A percentile compares a stretch with the other conserved stretches of the same genome.
Conservation (phyloP, 2,113 vertebrate species). For the Actinemys pallida region DNA sequence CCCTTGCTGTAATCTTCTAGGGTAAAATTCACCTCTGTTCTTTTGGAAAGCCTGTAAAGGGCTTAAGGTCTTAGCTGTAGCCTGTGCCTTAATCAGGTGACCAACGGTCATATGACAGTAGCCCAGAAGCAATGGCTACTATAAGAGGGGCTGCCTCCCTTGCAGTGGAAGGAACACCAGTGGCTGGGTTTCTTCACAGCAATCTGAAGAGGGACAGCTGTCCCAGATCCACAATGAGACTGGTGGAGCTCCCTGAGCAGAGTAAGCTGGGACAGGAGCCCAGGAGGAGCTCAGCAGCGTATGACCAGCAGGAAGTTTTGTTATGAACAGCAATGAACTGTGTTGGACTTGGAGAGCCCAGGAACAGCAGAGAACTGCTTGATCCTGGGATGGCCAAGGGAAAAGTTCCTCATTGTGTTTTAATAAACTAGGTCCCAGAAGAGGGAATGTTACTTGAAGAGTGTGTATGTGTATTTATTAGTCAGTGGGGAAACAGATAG, state of each 20-base stretch:
- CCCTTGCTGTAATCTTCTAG: background rate
- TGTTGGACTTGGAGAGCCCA: background rate
- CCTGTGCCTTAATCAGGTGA: background rate
- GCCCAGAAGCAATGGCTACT: background rate
- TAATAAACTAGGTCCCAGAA: background rate
- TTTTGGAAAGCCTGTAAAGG: background rate
- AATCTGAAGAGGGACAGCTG: background rate
- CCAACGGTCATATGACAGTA: background rate
- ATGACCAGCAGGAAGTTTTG: background rate
- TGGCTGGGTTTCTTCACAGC: background rate
- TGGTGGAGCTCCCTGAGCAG: background rate
- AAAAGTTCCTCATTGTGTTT: background rate
- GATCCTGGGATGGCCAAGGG: background rate
- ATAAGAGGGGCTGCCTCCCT: background rate
- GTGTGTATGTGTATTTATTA: background rate
- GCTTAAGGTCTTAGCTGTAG: background rate
- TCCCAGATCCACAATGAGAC: background rate
- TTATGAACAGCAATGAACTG: background rate
- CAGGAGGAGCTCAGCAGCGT: background rate
- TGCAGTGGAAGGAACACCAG: background rate
- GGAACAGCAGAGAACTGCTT: background rate
- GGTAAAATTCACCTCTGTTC: background rate
- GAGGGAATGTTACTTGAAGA: background rate
- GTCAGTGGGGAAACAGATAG: background rate
- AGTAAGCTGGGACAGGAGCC: background rate